phyloP scores from a whole-genome alignment of 2,888 invertebrate species.

The Autographa pulchrina region DNA sequence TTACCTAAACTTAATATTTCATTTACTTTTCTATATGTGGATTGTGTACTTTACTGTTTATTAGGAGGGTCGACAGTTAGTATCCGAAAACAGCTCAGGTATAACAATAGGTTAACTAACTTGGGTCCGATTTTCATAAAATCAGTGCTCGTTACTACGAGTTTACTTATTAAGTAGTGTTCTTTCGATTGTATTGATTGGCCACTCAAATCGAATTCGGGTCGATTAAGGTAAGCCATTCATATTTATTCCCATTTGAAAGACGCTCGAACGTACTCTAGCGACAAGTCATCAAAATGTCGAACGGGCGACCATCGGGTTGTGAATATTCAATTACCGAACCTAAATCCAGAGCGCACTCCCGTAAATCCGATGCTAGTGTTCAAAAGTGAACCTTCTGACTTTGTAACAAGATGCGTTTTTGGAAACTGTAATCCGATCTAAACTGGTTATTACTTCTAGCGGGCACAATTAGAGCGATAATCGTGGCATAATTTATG shows the following conservation, averaged over 20 bases:
- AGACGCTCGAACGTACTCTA: constrained; percentile 60
- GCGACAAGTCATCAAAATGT: constrained; percentile 73
- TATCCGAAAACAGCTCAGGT: background rate
- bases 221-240: constrained; percentile 38
- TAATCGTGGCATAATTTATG: constrained; percentile 77
- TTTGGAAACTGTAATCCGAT: constrained; percentile 27
- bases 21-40: background rate
- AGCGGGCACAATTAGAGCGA: constrained; percentile 68
- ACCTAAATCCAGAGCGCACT: constrained; percentile 67
- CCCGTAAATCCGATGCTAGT: constrained; percentile 50
- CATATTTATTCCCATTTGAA: constrained; percentile 58
- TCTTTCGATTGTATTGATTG: constrained; percentile 17
- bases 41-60: background rate
- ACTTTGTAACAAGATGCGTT: constrained; percentile 17
- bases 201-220: constrained; percentile 21
- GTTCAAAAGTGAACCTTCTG: constrained; percentile 62
- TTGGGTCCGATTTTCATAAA: background rate
- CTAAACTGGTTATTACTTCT: constrained; percentile 50
- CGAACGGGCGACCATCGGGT: constrained; percentile 71
- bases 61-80: background rate
- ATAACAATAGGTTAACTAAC: background rate
- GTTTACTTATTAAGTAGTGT: background rate
- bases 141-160: background rate
- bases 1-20: background rate
- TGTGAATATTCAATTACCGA: constrained; percentile 83